These are phyloP conservation scores for Isichthys henryi DNA, from an alignment of 2,113 vertebrate genomes.

Conservation along the genomic window DNA sequence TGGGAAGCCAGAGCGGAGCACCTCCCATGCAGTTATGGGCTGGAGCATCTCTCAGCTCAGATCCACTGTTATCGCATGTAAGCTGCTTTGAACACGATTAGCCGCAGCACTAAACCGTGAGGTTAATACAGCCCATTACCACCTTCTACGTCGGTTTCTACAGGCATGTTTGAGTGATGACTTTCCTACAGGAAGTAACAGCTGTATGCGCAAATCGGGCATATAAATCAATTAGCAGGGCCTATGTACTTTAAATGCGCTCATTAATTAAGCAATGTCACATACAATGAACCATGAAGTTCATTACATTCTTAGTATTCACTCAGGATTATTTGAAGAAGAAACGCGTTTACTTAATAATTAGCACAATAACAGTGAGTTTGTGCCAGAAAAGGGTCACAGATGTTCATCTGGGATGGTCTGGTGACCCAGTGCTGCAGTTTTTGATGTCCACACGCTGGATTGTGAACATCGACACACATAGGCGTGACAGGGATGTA, in stretches of 20 bases:
- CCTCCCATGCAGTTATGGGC: constrained; percentile 6
- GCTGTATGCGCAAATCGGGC: constrained; percentile 99
- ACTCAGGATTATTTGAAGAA: constrained; percentile 94
- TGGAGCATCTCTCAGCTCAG: constrained; percentile 4
- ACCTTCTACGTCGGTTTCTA: constrained; percentile 50
- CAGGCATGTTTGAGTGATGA: constrained; percentile 86
- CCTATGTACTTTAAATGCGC: constrained; percentile 98
- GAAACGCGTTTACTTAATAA: constrained; percentile 86
- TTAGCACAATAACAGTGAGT: constrained; percentile 75
- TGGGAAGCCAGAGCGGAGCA: background rate
- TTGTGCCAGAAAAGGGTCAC: constrained; percentile 73
- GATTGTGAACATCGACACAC: background rate
- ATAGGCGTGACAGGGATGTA: background rate
- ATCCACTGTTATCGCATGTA: background rate
- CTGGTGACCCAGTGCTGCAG: constrained; percentile 23
- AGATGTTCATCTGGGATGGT: constrained; percentile 50
- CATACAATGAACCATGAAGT: constrained; percentile 98
- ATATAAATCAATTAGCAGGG: constrained; percentile 99
- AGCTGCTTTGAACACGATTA: constrained; percentile 23
- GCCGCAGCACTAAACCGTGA: constrained; percentile 13
- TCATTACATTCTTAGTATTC: constrained; percentile 99
- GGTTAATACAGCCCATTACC: constrained; percentile 41
- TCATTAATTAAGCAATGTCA: constrained; percentile 99
- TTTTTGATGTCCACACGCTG: constrained; percentile 14
- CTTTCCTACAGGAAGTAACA: constrained; percentile 99